Base-by-base conservation (phyloP, 2,888 invertebrate species). In the Balanococcus diminutus region DNA sequence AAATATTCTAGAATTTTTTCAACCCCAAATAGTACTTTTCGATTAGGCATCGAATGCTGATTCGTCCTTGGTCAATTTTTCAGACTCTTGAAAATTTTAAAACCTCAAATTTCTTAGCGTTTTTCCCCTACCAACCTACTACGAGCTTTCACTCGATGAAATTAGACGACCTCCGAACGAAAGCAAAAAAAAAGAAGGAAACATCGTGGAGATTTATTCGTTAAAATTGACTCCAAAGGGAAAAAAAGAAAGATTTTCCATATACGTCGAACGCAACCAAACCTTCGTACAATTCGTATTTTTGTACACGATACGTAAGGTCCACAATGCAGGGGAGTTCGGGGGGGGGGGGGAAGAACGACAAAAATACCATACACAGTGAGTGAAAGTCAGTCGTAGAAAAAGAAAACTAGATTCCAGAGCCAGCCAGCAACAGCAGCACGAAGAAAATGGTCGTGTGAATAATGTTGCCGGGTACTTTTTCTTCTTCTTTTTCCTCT, bases 161-260 rank as follows among this genome's bases (percentile, higher is more conserved):
- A n/a, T n/a, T n/a, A n/a, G n/a, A n/a, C n/a, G n/a, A n/a, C n/a
- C n/a, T n/a, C n/a, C n/a, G n/a, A n/a, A n/a, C n/a, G n/a, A n/a
- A n/a, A n/a, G n/a, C n/a, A n/a, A n/a, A n/a, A 25, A 31, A 72
- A 72, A 72, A 72, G 32, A 72, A 72, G 67, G 72, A 72, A 72
- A 32, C 32, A 16, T 32, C 72, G 72, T 14, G n/a, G 72, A 72
- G 72, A 72, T 72, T 72, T 32, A 72, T 72, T 72, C 16, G 72
- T 72, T 25, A 32, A 72, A 72, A 72, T 72, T n/a, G 72, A 72
- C 72, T 72, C 32, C 6, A 32, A 28, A 72, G 16, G 32, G 5
- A 14, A 46, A 46, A 46, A 72, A n/a, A 22, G n/a, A 72, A 32
- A 72, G 72, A n/a, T n/a, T 72, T 32, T 72, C 72, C 72, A 72